phyloP scores from a whole-genome alignment of 2,888 invertebrate genomes.

The Idaea aversata region DNA sequence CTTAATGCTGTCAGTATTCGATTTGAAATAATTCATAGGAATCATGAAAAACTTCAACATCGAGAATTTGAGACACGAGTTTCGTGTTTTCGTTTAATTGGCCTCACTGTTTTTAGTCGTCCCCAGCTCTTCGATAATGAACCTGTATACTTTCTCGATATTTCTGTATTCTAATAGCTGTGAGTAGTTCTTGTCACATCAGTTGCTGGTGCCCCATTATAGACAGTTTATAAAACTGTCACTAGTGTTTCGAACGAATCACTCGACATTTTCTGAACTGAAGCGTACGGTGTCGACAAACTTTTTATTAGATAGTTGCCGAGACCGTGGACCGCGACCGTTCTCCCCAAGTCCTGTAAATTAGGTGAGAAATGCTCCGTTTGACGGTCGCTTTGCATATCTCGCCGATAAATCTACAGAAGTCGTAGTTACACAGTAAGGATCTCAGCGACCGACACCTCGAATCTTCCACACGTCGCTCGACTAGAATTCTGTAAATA shows the following conservation, averaged over 20 bases:
- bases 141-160: background rate
- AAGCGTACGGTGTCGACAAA: constrained; percentile 43
- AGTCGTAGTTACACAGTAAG: constrained; percentile 35
- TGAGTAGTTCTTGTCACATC: constrained; percentile 21
- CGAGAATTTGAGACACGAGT: constrained; percentile 52
- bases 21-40: constrained; percentile 54
- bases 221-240: constrained; percentile 42
- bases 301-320: constrained; percentile 51
- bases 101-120: constrained; percentile 49
- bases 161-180: background rate
- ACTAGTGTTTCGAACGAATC: constrained; percentile 49
- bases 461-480: constrained; percentile 27
- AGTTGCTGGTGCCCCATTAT: constrained; percentile 25
- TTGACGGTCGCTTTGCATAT: constrained; percentile 60
- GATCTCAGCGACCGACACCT: constrained; percentile 28
- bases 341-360: constrained; percentile 46
- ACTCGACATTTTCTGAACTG: constrained; percentile 41
- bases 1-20: constrained; percentile 40
- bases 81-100: constrained; percentile 69
- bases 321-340: constrained; percentile 33
- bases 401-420: constrained; percentile 52
- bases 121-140: background rate
- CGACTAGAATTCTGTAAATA: constrained; percentile 39
- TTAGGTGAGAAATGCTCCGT: constrained; percentile 61
- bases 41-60: constrained; percentile 57